Base-by-base conservation (phyloP, 2,888 invertebrate species). In the Habroteleia sp. region DNA sequence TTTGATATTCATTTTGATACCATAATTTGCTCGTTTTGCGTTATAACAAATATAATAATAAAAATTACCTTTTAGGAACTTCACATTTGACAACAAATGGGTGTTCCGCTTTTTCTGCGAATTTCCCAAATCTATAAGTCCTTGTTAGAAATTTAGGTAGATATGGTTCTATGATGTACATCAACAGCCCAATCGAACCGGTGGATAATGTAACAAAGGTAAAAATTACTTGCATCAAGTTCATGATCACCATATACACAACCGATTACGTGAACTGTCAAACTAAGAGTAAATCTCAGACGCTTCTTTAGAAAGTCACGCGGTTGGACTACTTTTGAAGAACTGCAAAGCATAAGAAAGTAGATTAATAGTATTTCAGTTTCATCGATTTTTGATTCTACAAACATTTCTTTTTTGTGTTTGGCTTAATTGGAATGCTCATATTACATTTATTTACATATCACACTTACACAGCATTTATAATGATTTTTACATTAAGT, bases 91-190 rank as follows among this genome's bases (percentile, higher is more conserved):
- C 85, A 0, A 91, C 79, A 0, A 90, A 33, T 0, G 81, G 77
- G 78, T 89, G 84, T 63, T 88, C 80, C 0, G 91, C 91, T 80
- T 91, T 91, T 76, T 91, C 91, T 0, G 92, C 91, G 81, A 92
- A 93, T 87, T 94, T 95, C 7, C 96, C 96, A 88, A 94, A 95
- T 14, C 92, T 91, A 85, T 92, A 93, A 0, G 91, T 89, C 85
- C 93, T 93, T 16, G 90, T 90, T 2, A 96, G 88, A 77, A 91
- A 90, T 0, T 89, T 88, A 1, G 96, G 95, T 39, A 96, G 82
- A 84, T 92, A 90, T 44, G 91, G 89, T 84, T 95, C 94, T 68
- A 92, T n/a, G n/a, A n/a, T n/a, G n/a, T n/a, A n/a, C 16, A 95
- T 90, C 37, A 94, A 83, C 80, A 91, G 85, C 39, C 94, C 93